phyloP scores from a whole-genome alignment of 2,888 invertebrate genomes.

The Drosophila yooni region DNA sequence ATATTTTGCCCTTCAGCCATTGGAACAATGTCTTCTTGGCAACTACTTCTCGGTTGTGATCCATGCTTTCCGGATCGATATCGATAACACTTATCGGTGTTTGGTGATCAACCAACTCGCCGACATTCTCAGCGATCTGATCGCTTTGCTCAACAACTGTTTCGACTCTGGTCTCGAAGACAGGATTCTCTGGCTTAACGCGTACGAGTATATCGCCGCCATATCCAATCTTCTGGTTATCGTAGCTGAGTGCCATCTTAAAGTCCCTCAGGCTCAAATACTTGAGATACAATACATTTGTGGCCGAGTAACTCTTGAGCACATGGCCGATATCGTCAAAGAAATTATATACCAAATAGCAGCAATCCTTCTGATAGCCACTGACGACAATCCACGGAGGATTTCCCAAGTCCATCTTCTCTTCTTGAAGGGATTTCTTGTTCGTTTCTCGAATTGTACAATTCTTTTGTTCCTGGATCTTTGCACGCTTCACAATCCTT shows the following conservation, averaged over 20 bases:
- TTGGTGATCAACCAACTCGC: not conserved
- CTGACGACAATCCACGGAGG: slow-evolving; percentile 58
- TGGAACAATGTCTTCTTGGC: slow-evolving; percentile 22
- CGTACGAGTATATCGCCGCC: slow-evolving; percentile 58
- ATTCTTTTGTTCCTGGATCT: not conserved
- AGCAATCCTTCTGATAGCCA: slow-evolving; percentile 31
- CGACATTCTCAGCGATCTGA: not conserved
- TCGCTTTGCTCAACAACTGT: not conserved
- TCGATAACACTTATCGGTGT: slow-evolving; percentile 19
- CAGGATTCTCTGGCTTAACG: slow-evolving; percentile 40
- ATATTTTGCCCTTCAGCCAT: slow-evolving; percentile 60
- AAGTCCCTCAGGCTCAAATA: slow-evolving; percentile 43
- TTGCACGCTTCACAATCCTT: not conserved
- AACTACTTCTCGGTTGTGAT: not conserved
- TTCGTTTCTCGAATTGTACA: not conserved
- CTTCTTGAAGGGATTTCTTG: not conserved
- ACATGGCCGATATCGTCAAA: slow-evolving; percentile 60
- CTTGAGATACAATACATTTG: slow-evolving; percentile 53
- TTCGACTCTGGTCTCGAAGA: not conserved
- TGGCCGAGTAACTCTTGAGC: slow-evolving; percentile 20
- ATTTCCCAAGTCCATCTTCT: slow-evolving; percentile 1
- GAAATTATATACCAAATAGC: slow-evolving; percentile 52
- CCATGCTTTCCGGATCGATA: not conserved
- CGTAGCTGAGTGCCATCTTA: slow-evolving; percentile 55
- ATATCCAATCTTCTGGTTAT: slow-evolving; percentile 61